phyloP scores from a whole-genome alignment of 2,113 vertebrate genomes.

The Uropsilus gracilis region DNA sequence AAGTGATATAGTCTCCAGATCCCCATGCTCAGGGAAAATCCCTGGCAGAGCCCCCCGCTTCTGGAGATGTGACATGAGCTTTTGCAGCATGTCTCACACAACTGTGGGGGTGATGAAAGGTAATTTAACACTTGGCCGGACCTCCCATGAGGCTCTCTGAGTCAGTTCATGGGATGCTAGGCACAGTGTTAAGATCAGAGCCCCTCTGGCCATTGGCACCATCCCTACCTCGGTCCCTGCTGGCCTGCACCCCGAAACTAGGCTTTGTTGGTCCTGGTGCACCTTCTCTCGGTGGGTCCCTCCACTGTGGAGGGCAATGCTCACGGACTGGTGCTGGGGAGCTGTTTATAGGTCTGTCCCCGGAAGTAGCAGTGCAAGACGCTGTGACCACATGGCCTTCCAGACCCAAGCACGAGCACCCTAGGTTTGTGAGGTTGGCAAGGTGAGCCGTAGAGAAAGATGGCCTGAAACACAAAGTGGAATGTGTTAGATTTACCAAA shows the following conservation, averaged over 20 bases:
- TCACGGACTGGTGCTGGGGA: not conserved
- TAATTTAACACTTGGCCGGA: conserved; percentile 72
- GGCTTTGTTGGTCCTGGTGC: not conserved
- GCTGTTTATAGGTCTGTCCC: not conserved
- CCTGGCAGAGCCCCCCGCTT: conserved; percentile 45
- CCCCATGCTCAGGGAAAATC: conserved; percentile 57
- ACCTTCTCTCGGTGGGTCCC: not conserved
- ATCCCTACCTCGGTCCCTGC: not conserved
- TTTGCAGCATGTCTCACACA: conserved; percentile 32
- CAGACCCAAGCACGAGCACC: not conserved
- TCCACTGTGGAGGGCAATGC: not conserved
- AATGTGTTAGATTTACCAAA: not conserved
- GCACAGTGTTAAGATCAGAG: not conserved
- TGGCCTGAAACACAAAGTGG: not conserved
- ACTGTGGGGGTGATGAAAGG: conserved; percentile 71
- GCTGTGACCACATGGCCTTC: not conserved
- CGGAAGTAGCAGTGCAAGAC: not conserved
- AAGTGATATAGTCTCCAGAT: conserved; percentile 59
- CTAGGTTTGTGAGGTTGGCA: not conserved
- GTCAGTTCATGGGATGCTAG: conserved; percentile 46
- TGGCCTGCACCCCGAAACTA: not conserved
- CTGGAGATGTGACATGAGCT: not conserved
- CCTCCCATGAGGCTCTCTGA: conserved; percentile 47
- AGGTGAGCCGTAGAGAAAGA: not conserved
- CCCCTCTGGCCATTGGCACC: not conserved